These are phyloP conservation scores for Perithous albicinctus DNA, from an alignment of 2,888 invertebrate species.

Conservation along the genomic window DNA sequence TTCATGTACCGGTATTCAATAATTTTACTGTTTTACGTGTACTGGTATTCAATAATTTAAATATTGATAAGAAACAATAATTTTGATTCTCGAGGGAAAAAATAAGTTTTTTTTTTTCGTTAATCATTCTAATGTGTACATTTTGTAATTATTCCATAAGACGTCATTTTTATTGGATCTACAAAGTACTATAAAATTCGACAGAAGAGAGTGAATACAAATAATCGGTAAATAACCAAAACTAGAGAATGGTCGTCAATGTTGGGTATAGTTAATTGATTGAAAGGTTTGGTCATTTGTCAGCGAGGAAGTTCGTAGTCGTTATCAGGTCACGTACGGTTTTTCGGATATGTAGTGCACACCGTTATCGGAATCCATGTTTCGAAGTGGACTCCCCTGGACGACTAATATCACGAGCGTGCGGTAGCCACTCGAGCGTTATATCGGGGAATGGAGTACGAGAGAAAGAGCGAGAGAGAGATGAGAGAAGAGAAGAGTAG, in stretches of 20 bases:
- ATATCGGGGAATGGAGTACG: slow-evolving; percentile 64
- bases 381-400: slow-evolving; percentile 34
- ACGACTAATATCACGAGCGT: slow-evolving; percentile 48
- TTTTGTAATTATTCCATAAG: background rate
- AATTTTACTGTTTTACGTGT: too few species aligned
- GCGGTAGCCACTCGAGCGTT: slow-evolving; percentile 74
- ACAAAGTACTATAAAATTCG: background rate
- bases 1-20: too few species aligned
- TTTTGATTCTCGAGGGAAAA: background rate
- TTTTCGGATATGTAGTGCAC: slow-evolving; percentile 40
- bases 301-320: slow-evolving; percentile 21
- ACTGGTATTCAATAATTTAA: too few species aligned
- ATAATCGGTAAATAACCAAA: background rate
- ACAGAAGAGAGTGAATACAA: background rate
- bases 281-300: slow-evolving; percentile 34
- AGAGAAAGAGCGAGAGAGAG: slow-evolving; percentile 17
- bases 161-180: background rate
- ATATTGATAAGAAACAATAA: too few species aligned
- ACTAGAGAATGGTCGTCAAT: background rate
- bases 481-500: slow-evolving; percentile 58
- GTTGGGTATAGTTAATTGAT: slow-evolving; percentile 15
- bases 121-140: background rate
- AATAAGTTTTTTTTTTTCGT: background rate
- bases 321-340: slow-evolving; percentile 12
- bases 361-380: slow-evolving; percentile 71